Evolutionary conservation across 2,888 invertebrate genomes (phyloP), one percentile per base, ranked within the genome.

Genomic region (Ernsta delagoae): DNA sequence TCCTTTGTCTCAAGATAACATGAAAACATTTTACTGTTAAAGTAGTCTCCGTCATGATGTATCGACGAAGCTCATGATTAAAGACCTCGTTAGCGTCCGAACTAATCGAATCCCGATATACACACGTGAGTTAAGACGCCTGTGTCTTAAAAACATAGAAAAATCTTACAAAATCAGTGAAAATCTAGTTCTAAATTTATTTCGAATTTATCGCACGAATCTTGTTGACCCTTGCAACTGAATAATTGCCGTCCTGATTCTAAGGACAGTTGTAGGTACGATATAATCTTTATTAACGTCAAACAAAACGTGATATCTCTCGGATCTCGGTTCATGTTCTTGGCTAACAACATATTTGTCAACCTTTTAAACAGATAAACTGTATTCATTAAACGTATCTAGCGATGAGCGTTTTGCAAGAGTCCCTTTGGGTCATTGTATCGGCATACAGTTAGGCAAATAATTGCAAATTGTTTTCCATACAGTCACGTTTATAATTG

Each of bases 371-470:
- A 5, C 50, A 50, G 62, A 62, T 62, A 50, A 50, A 16, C 7
- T 48, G 48, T 34, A 61, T 48, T 45, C 45, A n/a, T 61, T 61
- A 45, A 11, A 24, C 53, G 53, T 56, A 56, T 56, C 56, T 34
- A 56, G 56, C n/a, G 31, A 34, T 11, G 16, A 34, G 16, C 16
- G 53, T 56, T 34, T 34, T n/a, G 56, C 34, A 56, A 56, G 11
- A 11, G 56, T 31, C 56, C 56, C 56, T 56, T 56, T 56, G 11
- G 34, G 5, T 48, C 48, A 53, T 8, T 53, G 50, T 24, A 53
- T 24, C 3, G 4, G 16, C 16, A 24, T 16, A 16, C 16, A 53
- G 11, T 56, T 24, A n/a, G 34, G 6, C 53, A 24, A 48, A 48
- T 48, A 5, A 12, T 5, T n/a, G 48, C 43, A 41, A 43, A 43